Evolutionary conservation across 1,140 invertebrate species (phyloP), one percentile per base, ranked within the genome.

Genomic region (Trichonephila clavata): DNA sequence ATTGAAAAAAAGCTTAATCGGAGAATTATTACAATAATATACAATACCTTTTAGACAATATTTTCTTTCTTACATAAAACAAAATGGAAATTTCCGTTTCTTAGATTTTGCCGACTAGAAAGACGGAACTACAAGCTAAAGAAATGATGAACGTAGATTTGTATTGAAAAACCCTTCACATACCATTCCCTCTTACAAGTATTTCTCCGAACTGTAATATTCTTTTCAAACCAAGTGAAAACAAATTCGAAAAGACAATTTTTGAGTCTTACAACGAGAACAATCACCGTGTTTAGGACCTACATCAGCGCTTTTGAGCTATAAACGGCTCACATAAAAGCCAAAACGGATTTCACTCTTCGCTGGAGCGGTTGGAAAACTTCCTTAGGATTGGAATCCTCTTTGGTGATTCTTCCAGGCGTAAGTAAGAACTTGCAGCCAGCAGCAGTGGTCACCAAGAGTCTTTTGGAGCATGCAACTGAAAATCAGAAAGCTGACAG

Each of bases 401-500:
- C 71, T 77, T 77, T 77, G 71, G 71, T 77, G 71, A 39, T 77
- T 77, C 18, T 27, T 0, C 14, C 71, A 32, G 32, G 71, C 71
- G 71, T 77, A 77, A 77, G 32, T 39, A 77, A 77, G 71, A 39
- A 27, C 13, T 32, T 14, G 71, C 71, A 77, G 71, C 71, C 18
- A 32, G n/a, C 16, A 39, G 71, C 24, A 77, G 3, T 16, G 27
- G 71, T 39, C 27, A 39, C 71, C 14, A 77, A 2, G 10, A 77
- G 27, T 84, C 57, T 57, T 59, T 59, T 84, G 43, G 21, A 57
- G 81, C 43, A 21, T 24, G 57, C 14, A 84, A 84, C 57, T 84
- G n/a, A 50, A 84, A 84, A 84, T 84, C 59, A 86, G 59, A 86
- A 32, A 86, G 59, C 59, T 86, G 84, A 86, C 84, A 86, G 60